phyloP scores from a whole-genome alignment of 2,113 vertebrate species.

The Macquaria ambigua region DNA sequence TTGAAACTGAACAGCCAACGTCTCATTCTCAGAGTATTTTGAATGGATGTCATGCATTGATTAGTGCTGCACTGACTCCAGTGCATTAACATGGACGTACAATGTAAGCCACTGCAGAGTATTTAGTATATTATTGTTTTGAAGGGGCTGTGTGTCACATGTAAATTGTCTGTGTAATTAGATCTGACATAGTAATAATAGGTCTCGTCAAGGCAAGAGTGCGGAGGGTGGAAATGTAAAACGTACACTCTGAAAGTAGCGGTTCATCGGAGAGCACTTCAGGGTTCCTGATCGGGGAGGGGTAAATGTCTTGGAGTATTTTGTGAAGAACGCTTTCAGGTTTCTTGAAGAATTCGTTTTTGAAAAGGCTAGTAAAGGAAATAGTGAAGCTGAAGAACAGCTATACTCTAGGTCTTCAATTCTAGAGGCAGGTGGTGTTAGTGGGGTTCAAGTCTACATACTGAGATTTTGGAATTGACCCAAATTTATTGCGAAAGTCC shows the following conservation, averaged over 20 bases:
- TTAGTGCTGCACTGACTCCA: constrained; percentile 50
- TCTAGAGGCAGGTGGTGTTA: neutral
- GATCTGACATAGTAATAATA: constrained; percentile 75
- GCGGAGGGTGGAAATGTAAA: constrained; percentile 59
- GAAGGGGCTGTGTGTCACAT: constrained; percentile 64
- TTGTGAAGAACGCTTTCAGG: neutral
- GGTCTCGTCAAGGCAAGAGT: constrained; percentile 65
- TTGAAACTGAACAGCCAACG: constrained; percentile 27
- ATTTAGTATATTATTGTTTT: constrained; percentile 74
- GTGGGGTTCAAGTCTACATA: neutral
- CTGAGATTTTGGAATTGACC: neutral
- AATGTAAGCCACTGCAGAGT: constrained; percentile 47
- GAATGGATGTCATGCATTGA: constrained; percentile 62
- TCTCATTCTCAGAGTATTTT: constrained; percentile 38
- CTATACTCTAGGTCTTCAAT: neutral
- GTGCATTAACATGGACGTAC: constrained; percentile 52
- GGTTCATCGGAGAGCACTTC: constrained; percentile 39
- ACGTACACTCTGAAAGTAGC: constrained; percentile 31
- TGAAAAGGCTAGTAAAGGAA: neutral
- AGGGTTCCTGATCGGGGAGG: constrained; percentile 7
- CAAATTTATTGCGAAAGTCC: neutral
- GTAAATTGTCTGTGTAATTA: constrained; percentile 77
- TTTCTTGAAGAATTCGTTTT: constrained; percentile 15
- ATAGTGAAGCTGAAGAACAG: neutral
- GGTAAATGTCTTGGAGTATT: neutral